phyloP scores from a whole-genome alignment of 2,797 vertebrate genomes.

The Myiotriccus ornatus region DNA sequence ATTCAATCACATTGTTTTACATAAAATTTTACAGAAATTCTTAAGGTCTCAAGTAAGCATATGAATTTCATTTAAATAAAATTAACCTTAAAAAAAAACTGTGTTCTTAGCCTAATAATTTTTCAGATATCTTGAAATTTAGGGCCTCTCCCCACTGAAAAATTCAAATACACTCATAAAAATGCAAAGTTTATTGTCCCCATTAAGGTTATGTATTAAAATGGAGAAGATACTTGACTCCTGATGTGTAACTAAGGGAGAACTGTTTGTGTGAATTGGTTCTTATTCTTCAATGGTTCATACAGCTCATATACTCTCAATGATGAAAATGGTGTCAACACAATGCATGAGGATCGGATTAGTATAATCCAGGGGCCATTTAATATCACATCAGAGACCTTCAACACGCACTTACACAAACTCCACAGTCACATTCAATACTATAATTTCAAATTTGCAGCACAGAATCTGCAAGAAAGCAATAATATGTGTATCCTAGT shows the following conservation, averaged over 20 bases:
- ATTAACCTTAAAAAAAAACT: not conserved
- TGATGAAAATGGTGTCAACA: not conserved
- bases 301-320: not conserved
- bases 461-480: not conserved
- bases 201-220: not conserved
- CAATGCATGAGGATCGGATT: not conserved
- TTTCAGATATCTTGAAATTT: not conserved
- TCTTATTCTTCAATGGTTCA: not conserved
- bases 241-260: not conserved
- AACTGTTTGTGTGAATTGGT: not conserved
- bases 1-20: not conserved
- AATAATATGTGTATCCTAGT: not conserved
- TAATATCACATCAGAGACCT: not conserved
- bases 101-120: not conserved
- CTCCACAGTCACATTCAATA: not conserved
- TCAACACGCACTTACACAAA: not conserved
- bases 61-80: not conserved
- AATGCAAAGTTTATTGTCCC: not conserved
- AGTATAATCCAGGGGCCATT: not conserved
- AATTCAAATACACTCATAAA: not conserved
- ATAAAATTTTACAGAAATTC: not conserved
- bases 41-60: not conserved
- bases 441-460: not conserved
- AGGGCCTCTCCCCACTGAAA: not conserved
- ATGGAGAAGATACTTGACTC: not conserved